A percentile compares a stretch with the other conserved stretches of the same genome.
phyloP scores from a whole-genome alignment of 1,140 invertebrate genomes.

The Tribolium madens region DNA sequence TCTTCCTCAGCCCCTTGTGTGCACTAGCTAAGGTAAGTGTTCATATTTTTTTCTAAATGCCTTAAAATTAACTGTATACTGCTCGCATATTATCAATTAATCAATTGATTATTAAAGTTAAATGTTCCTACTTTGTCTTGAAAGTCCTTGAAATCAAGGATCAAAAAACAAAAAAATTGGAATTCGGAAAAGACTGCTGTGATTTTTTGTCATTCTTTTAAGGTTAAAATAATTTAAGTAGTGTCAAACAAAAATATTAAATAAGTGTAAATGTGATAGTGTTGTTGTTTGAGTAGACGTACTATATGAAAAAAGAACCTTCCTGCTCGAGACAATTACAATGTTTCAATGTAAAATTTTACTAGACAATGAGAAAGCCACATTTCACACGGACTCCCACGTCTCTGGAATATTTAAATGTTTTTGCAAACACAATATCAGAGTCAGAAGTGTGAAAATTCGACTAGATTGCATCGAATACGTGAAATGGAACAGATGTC shows the following conservation, averaged over 20 bases:
- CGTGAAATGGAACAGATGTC: neutral
- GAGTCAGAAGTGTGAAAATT: slow-evolving; percentile 8
- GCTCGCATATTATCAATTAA: too few species aligned
- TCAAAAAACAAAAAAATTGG: too few species aligned
- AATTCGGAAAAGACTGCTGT: too few species aligned
- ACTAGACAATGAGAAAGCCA: slow-evolving; percentile 1
- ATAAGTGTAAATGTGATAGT: neutral
- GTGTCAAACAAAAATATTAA: neutral
- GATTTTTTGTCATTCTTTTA: neutral
- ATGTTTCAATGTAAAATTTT: slow-evolving; percentile 20
- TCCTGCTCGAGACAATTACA: neutral
- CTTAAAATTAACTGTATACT: too few species aligned
- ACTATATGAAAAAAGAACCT: neutral
- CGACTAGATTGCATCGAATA: slow-evolving; percentile 12
- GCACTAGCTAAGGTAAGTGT: too few species aligned
- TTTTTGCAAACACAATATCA: neutral
- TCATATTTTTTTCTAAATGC: too few species aligned
- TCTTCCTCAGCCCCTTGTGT: too few species aligned
- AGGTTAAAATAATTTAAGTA: neutral
- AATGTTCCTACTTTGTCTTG: too few species aligned
- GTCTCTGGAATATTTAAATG: slow-evolving; percentile 21
- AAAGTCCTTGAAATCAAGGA: too few species aligned
- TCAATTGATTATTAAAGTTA: too few species aligned
- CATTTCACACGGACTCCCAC: neutral
- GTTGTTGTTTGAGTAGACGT: neutral